Conservation (phyloP, 1,140 invertebrate species). For the Pemphigus obesinymphae region DNA sequence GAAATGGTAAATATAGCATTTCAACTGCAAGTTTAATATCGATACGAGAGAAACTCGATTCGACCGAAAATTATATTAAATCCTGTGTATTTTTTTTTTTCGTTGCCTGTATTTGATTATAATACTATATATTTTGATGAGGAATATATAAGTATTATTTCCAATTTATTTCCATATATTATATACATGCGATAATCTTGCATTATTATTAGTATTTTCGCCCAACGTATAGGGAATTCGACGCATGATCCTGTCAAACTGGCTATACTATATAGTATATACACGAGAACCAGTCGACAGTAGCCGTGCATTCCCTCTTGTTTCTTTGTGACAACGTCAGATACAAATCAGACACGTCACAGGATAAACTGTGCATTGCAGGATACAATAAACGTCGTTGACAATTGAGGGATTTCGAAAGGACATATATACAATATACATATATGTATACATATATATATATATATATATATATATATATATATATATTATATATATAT, state of each 20-base stretch:
- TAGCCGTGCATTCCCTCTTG: background rate
- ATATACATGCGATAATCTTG: background rate
- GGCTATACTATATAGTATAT: background rate
- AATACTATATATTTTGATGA: background rate
- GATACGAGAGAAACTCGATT: background rate
- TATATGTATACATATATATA: too few species aligned
- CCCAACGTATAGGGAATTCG: background rate
- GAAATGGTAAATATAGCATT: too few species aligned
- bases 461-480: too few species aligned
- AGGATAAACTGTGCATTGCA: constrained; percentile 4
- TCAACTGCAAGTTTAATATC: too few species aligned
- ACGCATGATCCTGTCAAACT: constrained; percentile 8
- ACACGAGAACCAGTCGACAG: constrained; percentile 15
- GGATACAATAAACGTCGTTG: background rate
- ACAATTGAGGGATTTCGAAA: constrained; percentile 2
- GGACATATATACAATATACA: too few species aligned
- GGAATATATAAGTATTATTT: background rate
- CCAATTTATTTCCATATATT: background rate
- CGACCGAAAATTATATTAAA: background rate
- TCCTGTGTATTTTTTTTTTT: background rate
- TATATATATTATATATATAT: too few species aligned
- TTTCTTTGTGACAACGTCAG: constrained; percentile 27
- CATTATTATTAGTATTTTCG: background rate
- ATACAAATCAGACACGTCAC: constrained; percentile 27
- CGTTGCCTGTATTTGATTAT: background rate